Evolutionary conservation across 1,140 invertebrate genomes (phyloP), one percentile per base, ranked within the genome.

Genomic region (Diorhabda carinulata): DNA sequence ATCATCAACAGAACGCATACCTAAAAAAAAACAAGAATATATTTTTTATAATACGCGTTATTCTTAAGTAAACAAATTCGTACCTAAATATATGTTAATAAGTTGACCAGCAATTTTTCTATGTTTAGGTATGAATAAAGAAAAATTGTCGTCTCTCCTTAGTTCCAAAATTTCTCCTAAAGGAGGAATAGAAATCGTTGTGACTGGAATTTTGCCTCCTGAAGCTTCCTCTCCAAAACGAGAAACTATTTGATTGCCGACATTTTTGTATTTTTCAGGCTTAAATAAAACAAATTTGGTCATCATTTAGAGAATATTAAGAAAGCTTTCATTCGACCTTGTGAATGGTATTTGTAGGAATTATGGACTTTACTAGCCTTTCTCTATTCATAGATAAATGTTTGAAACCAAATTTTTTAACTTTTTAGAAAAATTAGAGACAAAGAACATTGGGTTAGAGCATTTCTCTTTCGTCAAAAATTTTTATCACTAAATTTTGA

Each of bases 91-190:
- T 64, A 92, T 87, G 68, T 91, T 86, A 64, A 92, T 91, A 3
- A 93, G 85, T 7, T 84, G 84, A 0, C 82, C 86, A 7, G 91
- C 90, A 75, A 91, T 85, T 72, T 80, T 80, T 4, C 90, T 85
- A 81, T 93, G 92, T 57, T 85, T 84, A 0, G 89, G 89, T 58
- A 92, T 85, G 77, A 93, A 93, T 8, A 92, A 82, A 0, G 91
- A 92, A 78, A 93, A 93, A 72, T 88, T 85, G 2, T 87, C 87
- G 45, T 88, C 85, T 67, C 90, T 87, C 25, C 83, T 84, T 60
- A 93, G 81, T 67, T 87, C 81, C 82, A 91, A 80, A 5, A 90
- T 87, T 43, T 90, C 77, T 2, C 83, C 84, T 2, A 93, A 75
- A 78, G 91, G 86, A 0, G 92, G 92, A 5, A 92, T 80, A 0